phyloP scores from a whole-genome alignment of 2,113 vertebrate species.

The Gavialis gangeticus region DNA sequence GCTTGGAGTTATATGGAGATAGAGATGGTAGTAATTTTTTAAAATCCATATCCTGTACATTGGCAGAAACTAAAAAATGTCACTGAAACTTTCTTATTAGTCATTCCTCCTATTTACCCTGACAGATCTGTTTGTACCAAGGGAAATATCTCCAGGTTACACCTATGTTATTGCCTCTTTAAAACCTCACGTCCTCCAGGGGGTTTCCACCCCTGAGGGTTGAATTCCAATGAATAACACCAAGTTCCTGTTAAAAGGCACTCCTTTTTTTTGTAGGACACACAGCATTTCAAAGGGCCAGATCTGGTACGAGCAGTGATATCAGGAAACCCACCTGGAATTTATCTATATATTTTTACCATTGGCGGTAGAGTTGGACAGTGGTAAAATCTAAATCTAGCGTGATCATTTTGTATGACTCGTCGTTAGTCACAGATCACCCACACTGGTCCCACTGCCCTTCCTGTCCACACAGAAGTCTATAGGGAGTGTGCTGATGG shows the following conservation, averaged over 20 bases:
- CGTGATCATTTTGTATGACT: background rate
- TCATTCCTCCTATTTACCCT: no score
- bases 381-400: background rate
- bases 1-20: background rate
- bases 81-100: no score
- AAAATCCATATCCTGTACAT: background rate
- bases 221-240: background rate
- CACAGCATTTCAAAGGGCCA: background rate
- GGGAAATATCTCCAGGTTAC: background rate
- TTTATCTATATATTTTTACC: background rate
- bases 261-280: background rate
- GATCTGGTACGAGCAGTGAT: background rate
- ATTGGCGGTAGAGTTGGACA: background rate
- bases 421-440: background rate
- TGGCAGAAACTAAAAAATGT: no score
- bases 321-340: background rate
- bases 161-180: fast-evolving
- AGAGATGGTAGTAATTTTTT: background rate
- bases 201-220: background rate
- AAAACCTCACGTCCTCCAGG: background rate
- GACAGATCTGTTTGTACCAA: background rate
- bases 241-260: background rate
- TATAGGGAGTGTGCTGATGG: background rate
- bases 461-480: background rate
- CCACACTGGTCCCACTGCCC: background rate